Percentiles rank a stretch among this genome's conserved stretches.
These are phyloP conservation scores for Megalopta genalis DNA, from an alignment of 1,140 invertebrate genomes.

Conservation along the genomic window DNA sequence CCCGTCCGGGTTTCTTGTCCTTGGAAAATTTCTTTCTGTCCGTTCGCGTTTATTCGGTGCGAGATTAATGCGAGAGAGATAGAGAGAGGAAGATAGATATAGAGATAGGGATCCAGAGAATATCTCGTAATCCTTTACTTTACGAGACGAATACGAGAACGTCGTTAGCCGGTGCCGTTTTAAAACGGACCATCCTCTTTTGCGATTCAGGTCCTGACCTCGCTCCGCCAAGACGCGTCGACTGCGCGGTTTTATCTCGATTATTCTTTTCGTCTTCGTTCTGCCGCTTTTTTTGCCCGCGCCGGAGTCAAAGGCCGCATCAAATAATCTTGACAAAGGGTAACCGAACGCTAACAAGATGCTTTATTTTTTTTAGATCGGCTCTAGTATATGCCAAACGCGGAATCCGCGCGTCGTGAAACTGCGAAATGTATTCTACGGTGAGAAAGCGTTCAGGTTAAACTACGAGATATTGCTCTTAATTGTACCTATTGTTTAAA, in stretches of 20 bases:
- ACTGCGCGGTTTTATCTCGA: background rate
- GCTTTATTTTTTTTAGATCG: background rate
- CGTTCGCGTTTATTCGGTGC: background rate
- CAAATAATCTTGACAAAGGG: background rate
- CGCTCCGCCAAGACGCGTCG: background rate
- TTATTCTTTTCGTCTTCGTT: background rate
- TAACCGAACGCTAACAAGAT: background rate
- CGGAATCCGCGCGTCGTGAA: too few relatives aligned
- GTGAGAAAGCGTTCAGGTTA: too few relatives aligned
- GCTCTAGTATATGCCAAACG: too few relatives aligned
- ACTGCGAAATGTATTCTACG: too few relatives aligned
- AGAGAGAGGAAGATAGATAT: too few relatives aligned
- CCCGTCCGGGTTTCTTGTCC: background rate
- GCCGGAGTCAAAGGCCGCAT: background rate
- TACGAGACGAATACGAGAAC: background rate
- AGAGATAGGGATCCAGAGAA: too few relatives aligned
- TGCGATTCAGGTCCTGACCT: background rate
- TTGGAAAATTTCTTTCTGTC: background rate
- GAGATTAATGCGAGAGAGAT: background rate
- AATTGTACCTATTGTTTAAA: too few relatives aligned
- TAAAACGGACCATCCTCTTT: constrained; percentile 11
- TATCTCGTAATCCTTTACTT: background rate
- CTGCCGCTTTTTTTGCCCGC: background rate
- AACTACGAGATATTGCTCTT: too few relatives aligned
- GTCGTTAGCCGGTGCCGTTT: constrained; percentile 16